Percentiles rank a stretch among this genome's conserved stretches.
phyloP scores from a whole-genome alignment of 2,888 invertebrate species.

The Drosophila macrospina region DNA sequence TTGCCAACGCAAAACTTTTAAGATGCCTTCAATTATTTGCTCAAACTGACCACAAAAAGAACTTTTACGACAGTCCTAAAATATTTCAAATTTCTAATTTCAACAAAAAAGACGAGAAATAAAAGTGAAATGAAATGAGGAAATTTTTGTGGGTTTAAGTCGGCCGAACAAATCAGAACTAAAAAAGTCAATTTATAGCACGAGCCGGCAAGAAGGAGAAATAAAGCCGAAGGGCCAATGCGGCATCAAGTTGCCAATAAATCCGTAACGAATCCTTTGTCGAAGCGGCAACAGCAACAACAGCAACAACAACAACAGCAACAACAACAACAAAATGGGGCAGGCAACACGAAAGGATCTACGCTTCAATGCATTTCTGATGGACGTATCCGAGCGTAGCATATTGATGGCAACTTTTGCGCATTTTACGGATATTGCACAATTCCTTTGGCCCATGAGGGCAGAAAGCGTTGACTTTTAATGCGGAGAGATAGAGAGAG shows the following conservation, averaged over 20 bases:
- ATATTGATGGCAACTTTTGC: constrained; percentile 81
- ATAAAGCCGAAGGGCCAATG: constrained; percentile 33
- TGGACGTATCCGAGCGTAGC: constrained; percentile 82
- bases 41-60: constrained; percentile 55
- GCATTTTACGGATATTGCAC: constrained; percentile 81
- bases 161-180: constrained; percentile 49
- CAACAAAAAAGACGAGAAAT: not conserved
- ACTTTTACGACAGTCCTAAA: constrained; percentile 31
- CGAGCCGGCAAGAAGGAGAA: constrained; percentile 32
- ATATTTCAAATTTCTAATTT: constrained; percentile 40
- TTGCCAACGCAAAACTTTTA: constrained; percentile 47
- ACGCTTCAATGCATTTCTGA: constrained; percentile 80
- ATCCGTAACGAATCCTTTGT: constrained; percentile 80
- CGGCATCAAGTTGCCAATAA: constrained; percentile 73
- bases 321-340: not conserved
- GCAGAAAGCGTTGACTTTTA: constrained; percentile 55
- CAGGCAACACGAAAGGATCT: constrained; percentile 73
- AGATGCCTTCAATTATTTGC: constrained; percentile 50
- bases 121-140: not conserved
- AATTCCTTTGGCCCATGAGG: constrained; percentile 58
- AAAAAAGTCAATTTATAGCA: constrained; percentile 63
- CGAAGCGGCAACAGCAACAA: constrained; percentile 52
- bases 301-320: not conserved
- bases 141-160: constrained; percentile 6
- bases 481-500: constrained; percentile 29